A percentile compares a stretch with the other conserved stretches of the same genome.
Conservation (phyloP, 2,888 invertebrate genomes). For the Agrenia bidenticulata region DNA sequence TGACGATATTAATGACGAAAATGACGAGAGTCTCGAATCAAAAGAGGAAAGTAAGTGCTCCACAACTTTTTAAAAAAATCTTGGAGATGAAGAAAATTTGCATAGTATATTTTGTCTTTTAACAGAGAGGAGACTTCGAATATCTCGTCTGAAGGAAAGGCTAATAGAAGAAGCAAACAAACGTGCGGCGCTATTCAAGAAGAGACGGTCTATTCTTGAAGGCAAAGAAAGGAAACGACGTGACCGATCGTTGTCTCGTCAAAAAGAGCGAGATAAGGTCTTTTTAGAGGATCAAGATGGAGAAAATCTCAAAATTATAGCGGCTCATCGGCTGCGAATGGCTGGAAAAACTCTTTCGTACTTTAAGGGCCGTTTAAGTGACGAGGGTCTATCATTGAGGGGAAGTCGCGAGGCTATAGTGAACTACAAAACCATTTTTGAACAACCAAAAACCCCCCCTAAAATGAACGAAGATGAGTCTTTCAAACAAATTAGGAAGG, state of each 20-base stretch:
- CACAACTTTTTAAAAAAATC: neutral
- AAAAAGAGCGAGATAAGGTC: neutral
- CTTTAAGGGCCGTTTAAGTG: too few relatives aligned
- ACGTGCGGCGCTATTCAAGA: neutral
- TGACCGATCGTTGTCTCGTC: neutral
- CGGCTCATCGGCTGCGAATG: too few relatives aligned
- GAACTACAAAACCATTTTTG: neutral
- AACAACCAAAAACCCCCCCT: slow-evolving; percentile 9
- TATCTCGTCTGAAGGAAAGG: neutral
- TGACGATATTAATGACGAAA: neutral
- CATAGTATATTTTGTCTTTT: too few relatives aligned
- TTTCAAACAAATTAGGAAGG: slow-evolving; percentile 9
- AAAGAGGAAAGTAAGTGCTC: neutral
- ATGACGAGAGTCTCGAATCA: neutral
- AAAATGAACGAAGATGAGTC: slow-evolving; percentile 9
- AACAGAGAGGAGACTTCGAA: neutral
- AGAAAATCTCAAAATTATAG: too few relatives aligned
- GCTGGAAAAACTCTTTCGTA: too few relatives aligned
- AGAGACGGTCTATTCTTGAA: neutral
- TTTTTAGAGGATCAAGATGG: slow-evolving; percentile 8
- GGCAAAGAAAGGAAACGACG: slow-evolving; percentile 5
- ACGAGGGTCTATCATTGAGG: too few relatives aligned
- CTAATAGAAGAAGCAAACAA: neutral
- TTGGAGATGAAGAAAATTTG: too few relatives aligned
- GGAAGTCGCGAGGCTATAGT: neutral